phyloP scores from a whole-genome alignment of 92 coral and sea anemone species.

The Actinostola sp. region DNA sequence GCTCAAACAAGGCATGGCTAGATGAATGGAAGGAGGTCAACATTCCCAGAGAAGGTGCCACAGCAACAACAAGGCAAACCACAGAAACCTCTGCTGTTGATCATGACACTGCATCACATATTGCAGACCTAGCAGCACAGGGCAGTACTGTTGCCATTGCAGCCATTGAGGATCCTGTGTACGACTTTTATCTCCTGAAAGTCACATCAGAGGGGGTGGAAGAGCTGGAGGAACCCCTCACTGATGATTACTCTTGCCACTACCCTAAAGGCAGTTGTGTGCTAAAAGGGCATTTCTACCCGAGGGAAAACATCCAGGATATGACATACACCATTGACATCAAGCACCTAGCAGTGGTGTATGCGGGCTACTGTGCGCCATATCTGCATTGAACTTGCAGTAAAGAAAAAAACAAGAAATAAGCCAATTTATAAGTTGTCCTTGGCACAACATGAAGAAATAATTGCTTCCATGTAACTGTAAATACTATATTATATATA shows the following conservation, averaged over 20 bases:
- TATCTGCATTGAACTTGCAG: conserved; percentile 45
- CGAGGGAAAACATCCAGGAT: conserved; percentile 57
- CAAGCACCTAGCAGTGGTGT: conserved; percentile 36
- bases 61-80: conserved; percentile 54
- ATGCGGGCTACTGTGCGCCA: conserved; percentile 61
- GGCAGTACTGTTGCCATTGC: conserved; percentile 59
- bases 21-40: conserved; percentile 53
- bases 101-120: conserved; percentile 50
- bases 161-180: conserved; percentile 53
- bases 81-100: conserved; percentile 23
- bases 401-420: conserved; percentile 24
- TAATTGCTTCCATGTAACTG: no score
- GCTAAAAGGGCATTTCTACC: conserved; percentile 53
- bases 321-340: conserved; percentile 58
- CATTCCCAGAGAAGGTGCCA: conserved; percentile 28
- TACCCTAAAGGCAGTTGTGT: conserved; percentile 21
- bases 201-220: conserved; percentile 59
- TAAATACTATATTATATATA: background rate
- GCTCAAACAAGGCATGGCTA: conserved; percentile 47
- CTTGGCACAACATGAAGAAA: conserved; percentile 45
- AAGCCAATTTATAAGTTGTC: conserved; percentile 41
- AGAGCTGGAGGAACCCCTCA: conserved; percentile 45
- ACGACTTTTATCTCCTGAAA: conserved; percentile 56
- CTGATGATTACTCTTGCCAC: conserved; percentile 33
- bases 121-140: conserved; percentile 48